These are phyloP conservation scores for Diprion similis DNA, from an alignment of 1,140 invertebrate genomes.

Conservation along the genomic window DNA sequence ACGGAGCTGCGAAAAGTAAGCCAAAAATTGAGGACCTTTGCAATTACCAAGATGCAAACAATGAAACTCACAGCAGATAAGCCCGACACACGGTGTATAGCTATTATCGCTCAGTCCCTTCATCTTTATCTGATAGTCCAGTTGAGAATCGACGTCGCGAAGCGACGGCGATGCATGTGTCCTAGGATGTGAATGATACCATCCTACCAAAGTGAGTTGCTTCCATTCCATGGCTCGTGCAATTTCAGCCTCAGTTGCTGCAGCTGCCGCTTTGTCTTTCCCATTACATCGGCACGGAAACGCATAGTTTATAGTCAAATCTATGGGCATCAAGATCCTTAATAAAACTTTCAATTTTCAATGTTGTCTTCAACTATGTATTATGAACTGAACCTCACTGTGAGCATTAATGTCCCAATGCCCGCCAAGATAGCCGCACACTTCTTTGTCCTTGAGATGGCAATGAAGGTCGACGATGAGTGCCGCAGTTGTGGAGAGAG, in stretches of 20 bases:
- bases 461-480: conserved; percentile 93
- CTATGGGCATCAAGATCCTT: conserved; percentile 61
- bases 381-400: conserved; percentile 70
- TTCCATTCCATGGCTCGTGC: conserved; percentile 81
- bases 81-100: conserved; percentile 91
- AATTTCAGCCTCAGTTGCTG: conserved; percentile 81
- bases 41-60: conserved; percentile 12
- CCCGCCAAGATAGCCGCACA: conserved; percentile 93
- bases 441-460: conserved; percentile 89
- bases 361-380: neutral
- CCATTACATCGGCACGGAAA: conserved; percentile 88
- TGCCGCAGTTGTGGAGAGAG: conserved; percentile 87
- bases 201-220: conserved; percentile 85
- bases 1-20: conserved; percentile 75
- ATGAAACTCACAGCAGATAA: conserved; percentile 83
- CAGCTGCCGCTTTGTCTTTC: conserved; percentile 75
- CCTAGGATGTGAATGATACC: conserved; percentile 97
- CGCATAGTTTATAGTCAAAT: conserved; percentile 85
- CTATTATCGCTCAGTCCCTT: conserved; percentile 87
- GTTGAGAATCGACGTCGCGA: conserved; percentile 88
- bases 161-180: conserved; percentile 88
- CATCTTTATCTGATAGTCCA: conserved; percentile 95
- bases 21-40: neutral
- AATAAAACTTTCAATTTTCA: neutral
- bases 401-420: conserved; percentile 94